Base-by-base conservation (phyloP, 2,113 vertebrate species). In the Phrynosoma blainvillii region DNA sequence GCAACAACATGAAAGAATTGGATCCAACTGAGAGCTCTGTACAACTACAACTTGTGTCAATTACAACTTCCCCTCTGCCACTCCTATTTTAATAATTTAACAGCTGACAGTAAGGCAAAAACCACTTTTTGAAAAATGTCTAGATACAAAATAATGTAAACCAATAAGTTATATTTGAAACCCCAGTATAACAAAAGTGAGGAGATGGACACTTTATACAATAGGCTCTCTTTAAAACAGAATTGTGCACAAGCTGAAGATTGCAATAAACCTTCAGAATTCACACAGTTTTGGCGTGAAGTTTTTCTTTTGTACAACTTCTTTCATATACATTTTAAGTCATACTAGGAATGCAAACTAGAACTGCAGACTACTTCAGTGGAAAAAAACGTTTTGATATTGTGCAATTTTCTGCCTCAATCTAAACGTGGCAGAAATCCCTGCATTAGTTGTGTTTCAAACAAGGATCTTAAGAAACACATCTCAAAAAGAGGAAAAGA, bases 321-420 rank as follows among this genome's bases (percentile, higher is more conserved):
- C 93, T 97, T 96, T 95, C 95, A 95, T 96, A 96, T 93, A 95
- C 91, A 92, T 91, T 93, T 96, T 70, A 93, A 95, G 94, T 93
- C 93, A 88, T 94, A 95, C 88, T 92, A 93, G 95, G 96, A 98
- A 98, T 96, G 96, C 97, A 98, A 97, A 97, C 95, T 94, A 95
- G 93, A 97, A 96, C 96, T 96, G 95, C 95, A 93, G 92, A 94
- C 95, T 94, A 96, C 96, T 96, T 96, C 95, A 95, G 93, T 97
- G 96, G 93, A 96, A 96, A 87, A 94, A 95, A 96, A 79, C n/a
- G 77, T 47, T 96, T 94, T 92, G 95, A 96, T 94, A 94, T 96
- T 98, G 98, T 98, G 98, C 98, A 98, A 98, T 98, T 97, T 95
- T 95, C 97, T 98, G 98, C 98, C 97, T 96, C 95, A 88, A 91